A percentile compares a stretch with the other conserved stretches of the same genome.
These are phyloP conservation scores for Cydia fagiglandana DNA, from an alignment of 1,140 invertebrate species.

Conservation along the genomic window DNA sequence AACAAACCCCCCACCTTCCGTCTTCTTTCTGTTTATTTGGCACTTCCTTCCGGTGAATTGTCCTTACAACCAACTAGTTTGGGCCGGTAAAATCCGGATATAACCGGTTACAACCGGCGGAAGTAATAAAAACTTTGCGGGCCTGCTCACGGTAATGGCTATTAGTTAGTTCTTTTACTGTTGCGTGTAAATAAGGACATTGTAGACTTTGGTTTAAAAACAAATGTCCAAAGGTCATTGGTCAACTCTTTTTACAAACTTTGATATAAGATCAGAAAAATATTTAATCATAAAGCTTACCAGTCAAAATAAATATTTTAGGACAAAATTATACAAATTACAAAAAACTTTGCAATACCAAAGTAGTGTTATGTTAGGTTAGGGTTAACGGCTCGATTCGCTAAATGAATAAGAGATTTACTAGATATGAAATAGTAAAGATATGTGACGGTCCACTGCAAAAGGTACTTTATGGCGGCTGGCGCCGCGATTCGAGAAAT, in stretches of 20 bases:
- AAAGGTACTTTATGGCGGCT: too few species aligned
- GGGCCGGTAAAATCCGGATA: slow-evolving; percentile 44
- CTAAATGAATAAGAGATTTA: too few species aligned
- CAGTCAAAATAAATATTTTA: too few species aligned
- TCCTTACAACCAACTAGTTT: slow-evolving; percentile 52
- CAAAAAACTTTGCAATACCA: too few species aligned
- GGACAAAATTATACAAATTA: too few species aligned
- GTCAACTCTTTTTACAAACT: not conserved
- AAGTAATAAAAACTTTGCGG: slow-evolving; percentile 5
- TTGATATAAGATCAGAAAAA: not conserved
- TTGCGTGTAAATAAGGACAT: not conserved
- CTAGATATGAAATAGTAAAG: too few species aligned
- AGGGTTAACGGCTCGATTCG: too few species aligned
- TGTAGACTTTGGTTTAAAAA: not conserved
- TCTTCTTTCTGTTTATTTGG: not conserved
- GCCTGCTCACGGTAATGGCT: slow-evolving; percentile 3
- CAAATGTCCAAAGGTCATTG: not conserved
- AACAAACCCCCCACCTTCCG: not conserved
- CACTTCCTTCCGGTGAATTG: slow-evolving; percentile 37
- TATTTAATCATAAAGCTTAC: too few species aligned
- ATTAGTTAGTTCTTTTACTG: slow-evolving; percentile 1
- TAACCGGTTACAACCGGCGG: slow-evolving; percentile 32
- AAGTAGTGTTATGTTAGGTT: too few species aligned
- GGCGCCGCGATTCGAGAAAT: too few species aligned
- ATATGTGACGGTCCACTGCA: too few species aligned